phyloP scores from a whole-genome alignment of 2,113 vertebrate genomes.

The Rana temporaria region DNA sequence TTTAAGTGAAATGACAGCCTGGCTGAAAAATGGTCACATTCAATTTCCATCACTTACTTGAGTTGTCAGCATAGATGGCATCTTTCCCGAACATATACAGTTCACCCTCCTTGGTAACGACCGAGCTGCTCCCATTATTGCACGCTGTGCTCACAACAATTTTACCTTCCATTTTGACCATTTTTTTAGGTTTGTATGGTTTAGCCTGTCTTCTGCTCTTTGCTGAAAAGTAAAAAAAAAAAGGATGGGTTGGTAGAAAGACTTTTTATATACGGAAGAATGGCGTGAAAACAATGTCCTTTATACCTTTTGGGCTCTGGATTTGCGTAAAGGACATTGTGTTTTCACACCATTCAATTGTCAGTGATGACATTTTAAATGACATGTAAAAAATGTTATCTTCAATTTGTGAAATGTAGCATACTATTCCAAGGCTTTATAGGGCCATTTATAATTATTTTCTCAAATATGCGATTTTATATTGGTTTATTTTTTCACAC shows the following conservation, averaged over 20 bases:
- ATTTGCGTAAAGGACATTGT: no score
- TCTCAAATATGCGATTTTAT: no score
- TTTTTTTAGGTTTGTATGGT: conserved; percentile 99
- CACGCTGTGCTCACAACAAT: conserved; percentile 90
- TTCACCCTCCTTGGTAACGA: conserved; percentile 97
- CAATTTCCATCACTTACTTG: conserved; percentile 80
- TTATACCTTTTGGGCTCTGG: no score
- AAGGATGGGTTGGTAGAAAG: background rate
- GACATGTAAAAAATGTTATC: no score
- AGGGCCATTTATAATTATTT: no score
- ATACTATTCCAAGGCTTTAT: no score
- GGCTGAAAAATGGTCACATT: background rate
- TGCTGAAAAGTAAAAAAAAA: conserved; percentile 72
- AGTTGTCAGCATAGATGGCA: conserved; percentile 96
- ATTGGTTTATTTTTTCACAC: no score
- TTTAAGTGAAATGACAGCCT: background rate
- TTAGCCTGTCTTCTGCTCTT: conserved; percentile 97
- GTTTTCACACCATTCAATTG: no score
- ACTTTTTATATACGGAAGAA: no score
- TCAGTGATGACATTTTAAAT: no score
- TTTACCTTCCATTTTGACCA: conserved; percentile 98
- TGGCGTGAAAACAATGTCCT: no score
- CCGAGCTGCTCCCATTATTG: conserved; percentile 98
- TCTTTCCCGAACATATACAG: conserved; percentile 99
- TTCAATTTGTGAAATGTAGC: no score